Conservation (phyloP, 2,113 vertebrate genomes). For the Clarias gariepinus region DNA sequence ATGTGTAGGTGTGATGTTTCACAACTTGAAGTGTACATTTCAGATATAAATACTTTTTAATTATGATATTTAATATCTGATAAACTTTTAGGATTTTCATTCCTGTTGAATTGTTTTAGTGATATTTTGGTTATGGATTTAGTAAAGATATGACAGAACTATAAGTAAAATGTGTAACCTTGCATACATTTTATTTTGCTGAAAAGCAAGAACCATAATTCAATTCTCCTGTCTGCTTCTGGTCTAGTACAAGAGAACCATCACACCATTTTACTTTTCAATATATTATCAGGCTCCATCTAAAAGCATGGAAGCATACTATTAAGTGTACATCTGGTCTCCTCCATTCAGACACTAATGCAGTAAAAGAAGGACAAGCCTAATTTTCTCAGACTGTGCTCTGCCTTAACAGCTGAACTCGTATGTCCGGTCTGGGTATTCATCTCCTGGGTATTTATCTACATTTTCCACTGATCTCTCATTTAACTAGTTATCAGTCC, state of each 20-base stretch:
- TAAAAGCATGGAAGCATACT: slow-evolving; percentile 6
- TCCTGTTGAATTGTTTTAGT: background rate
- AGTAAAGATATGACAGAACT: background rate
- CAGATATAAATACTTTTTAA: background rate
- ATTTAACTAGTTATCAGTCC: background rate
- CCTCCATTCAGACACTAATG: background rate
- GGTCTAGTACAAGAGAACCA: background rate
- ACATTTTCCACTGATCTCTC: background rate
- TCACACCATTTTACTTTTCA: background rate
- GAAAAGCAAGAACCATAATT: background rate
- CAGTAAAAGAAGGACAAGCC: background rate
- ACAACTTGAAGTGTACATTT: background rate
- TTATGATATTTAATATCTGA: background rate
- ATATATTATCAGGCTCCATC: background rate
- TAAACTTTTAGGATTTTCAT: background rate
- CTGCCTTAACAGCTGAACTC: background rate
- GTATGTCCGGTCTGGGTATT: background rate
- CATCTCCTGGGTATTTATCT: background rate
- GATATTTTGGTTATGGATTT: background rate
- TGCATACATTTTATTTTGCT: background rate
- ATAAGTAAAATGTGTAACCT: background rate
- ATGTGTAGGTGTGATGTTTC: background rate
- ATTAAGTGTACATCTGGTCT: background rate
- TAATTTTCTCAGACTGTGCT: background rate
- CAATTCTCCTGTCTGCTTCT: background rate